A percentile compares a stretch with the other conserved stretches of the same genome.
phyloP scores from a whole-genome alignment of 53 echinoderm and acorn worm genomes.

The Patiria pectinifera region DNA sequence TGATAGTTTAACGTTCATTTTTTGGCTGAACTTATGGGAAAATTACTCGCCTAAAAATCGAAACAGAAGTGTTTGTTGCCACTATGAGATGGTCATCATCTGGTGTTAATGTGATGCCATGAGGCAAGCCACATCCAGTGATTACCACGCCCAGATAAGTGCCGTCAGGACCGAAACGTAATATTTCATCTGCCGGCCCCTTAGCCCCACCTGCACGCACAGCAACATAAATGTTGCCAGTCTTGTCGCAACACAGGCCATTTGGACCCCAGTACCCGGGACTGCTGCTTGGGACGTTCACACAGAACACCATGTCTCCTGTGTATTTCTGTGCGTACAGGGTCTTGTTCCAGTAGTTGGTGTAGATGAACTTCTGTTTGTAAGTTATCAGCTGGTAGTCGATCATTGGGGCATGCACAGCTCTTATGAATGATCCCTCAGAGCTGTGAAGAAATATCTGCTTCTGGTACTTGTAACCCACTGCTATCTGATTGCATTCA shows the following conservation, averaged over 20 bases:
- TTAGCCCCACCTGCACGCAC: background rate
- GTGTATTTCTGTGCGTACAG: background rate
- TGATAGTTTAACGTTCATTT: background rate
- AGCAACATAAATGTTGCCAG: conserved; percentile 8
- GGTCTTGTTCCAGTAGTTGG: background rate
- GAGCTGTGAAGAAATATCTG: background rate
- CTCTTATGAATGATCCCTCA: background rate
- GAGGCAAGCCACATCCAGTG: background rate
- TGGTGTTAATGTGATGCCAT: conserved; percentile 26
- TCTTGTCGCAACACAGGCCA: conserved; percentile 13
- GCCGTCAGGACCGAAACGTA: conserved; percentile 26
- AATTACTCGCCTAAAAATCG: background rate
- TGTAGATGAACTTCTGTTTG: background rate
- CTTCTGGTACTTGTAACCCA: background rate
- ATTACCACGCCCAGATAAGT: conserved; percentile 5
- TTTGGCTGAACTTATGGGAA: background rate
- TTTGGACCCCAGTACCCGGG: background rate
- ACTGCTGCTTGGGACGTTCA: background rate
- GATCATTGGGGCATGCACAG: background rate
- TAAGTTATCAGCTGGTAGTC: too few relatives aligned
- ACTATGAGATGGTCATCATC: conserved; percentile 7
- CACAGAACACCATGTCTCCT: conserved; percentile 4
- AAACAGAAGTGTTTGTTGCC: conserved; percentile 12
- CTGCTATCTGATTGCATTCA: conserved; percentile 2
- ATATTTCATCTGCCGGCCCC: background rate